Percentiles rank a stretch among this genome's conserved stretches.
phyloP scores from a whole-genome alignment of 1,140 invertebrate genomes.

The Trigoniulus corallinus region DNA sequence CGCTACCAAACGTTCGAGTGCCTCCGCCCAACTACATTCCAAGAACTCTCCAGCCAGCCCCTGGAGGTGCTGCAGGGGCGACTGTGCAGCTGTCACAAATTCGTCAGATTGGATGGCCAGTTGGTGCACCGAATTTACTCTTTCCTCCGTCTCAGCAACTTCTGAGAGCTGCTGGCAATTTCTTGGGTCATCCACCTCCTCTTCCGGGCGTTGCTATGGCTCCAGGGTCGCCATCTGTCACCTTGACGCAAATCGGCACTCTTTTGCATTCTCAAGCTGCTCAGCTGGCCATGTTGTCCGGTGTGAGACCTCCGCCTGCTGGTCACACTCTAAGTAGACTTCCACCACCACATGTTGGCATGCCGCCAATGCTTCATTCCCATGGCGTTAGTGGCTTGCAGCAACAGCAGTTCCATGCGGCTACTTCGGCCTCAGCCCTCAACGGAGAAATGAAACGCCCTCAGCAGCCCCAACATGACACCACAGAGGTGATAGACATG shows the following conservation, averaged over 20 bases:
- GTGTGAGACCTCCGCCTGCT: constrained; percentile 12
- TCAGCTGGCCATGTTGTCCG: constrained; percentile 4
- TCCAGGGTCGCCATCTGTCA: background rate
- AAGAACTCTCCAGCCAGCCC: background rate
- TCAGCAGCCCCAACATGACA: constrained; percentile 16
- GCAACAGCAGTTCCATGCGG: background rate
- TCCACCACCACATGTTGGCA: constrained; percentile 11
- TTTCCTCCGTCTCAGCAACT: constrained; percentile 14
- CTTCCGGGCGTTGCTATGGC: constrained; percentile 8
- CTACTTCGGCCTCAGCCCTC: background rate
- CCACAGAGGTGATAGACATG: constrained; percentile 38
- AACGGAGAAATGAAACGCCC: constrained; percentile 2
- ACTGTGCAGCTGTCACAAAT: background rate
- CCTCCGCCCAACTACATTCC: constrained; percentile 10
- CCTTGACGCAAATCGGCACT: constrained; percentile 4
- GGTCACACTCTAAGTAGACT: constrained; percentile 8
- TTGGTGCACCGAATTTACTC: background rate
- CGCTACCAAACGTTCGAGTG: constrained; percentile 7
- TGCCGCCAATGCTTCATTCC: background rate
- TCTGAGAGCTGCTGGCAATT: constrained; percentile 14
- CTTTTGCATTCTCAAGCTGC: constrained; percentile 5
- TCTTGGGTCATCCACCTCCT: constrained; percentile 9
- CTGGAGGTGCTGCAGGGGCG: background rate
- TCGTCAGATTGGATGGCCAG: constrained; percentile 1
- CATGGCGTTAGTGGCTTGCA: too few species aligned